Evolutionary conservation across 2,888 invertebrate species (phyloP).

Genomic region (Eristalis pertinax): DNA sequence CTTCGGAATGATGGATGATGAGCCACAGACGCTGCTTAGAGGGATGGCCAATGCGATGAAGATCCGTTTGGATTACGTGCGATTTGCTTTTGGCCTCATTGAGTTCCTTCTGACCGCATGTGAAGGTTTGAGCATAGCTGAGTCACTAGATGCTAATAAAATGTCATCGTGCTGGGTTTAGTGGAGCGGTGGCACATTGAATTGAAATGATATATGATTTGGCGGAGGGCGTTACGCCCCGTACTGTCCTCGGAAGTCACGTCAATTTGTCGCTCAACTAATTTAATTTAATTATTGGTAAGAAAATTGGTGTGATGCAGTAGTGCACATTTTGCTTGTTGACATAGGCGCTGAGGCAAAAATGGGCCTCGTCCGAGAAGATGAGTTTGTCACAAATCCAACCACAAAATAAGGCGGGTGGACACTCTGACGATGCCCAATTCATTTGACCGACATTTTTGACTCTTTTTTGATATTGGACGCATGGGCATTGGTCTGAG

Average conservation of each 20-base stretch:
- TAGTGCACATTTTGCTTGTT: too few species aligned
- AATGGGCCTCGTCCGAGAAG: too few species aligned
- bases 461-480: too few species aligned
- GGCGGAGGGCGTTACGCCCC: not conserved
- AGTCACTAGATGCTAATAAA: conserved; percentile 48
- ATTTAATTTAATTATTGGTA: not conserved
- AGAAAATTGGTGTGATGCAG: too few species aligned
- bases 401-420: too few species aligned
- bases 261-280: conserved; percentile 26
- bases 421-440: too few species aligned
- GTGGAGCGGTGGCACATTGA: conserved; percentile 10
- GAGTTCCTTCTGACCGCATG: not conserved
- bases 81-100: conserved; percentile 5
- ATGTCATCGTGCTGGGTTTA: conserved; percentile 19
- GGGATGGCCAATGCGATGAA: conserved; percentile 37
- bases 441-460: too few species aligned
- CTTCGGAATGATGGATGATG: conserved; percentile 56
- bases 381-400: too few species aligned
- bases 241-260: not conserved
- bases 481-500: too few species aligned
- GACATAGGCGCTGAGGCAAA: too few species aligned
- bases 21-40: not conserved
- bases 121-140: conserved; percentile 2
- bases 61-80: conserved; percentile 46
- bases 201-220: conserved; percentile 27